These are phyloP conservation scores for Pseudobourletiella spinata DNA, from an alignment of 1,140 invertebrate species.

Conservation along the genomic window DNA sequence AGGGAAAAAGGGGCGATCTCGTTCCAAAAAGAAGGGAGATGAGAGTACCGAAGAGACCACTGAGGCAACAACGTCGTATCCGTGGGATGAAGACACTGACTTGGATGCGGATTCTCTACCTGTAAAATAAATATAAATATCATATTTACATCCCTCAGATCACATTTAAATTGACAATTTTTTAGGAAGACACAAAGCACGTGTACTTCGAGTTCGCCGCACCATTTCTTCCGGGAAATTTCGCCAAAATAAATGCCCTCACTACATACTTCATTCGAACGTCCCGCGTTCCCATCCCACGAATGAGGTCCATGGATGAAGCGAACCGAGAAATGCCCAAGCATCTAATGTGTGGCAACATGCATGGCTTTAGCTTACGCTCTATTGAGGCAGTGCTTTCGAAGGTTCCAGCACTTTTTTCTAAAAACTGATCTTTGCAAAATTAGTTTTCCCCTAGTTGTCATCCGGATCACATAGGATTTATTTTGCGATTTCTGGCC, in stretches of 20 bases:
- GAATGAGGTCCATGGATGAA: constrained; percentile 43
- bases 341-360: constrained; percentile 49
- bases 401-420: constrained; percentile 1
- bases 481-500: no score
- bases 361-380: constrained; percentile 21
- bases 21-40: constrained; percentile 10
- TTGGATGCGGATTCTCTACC: constrained; percentile 28
- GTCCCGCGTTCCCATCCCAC: constrained; percentile 50
- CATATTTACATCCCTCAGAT: background rate
- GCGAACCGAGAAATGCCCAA: constrained; percentile 52
- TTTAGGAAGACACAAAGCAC: constrained; percentile 48
- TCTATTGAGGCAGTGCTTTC: constrained; percentile 24
- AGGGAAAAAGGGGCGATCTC: constrained; percentile 15
- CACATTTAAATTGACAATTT: background rate
- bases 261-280: constrained; percentile 58
- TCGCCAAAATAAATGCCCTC: constrained; percentile 52
- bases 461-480: no score
- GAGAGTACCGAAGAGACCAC: background rate
- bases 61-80: constrained; percentile 12
- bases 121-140: no score
- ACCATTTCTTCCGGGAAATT: constrained; percentile 54
- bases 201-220: constrained; percentile 44
- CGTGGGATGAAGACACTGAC: constrained; percentile 32
- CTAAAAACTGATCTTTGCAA: background rate
- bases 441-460: background rate